These are phyloP conservation scores for Porites evermanni DNA, from an alignment of 92 coral and sea anemone species.

Conservation along the genomic window DNA sequence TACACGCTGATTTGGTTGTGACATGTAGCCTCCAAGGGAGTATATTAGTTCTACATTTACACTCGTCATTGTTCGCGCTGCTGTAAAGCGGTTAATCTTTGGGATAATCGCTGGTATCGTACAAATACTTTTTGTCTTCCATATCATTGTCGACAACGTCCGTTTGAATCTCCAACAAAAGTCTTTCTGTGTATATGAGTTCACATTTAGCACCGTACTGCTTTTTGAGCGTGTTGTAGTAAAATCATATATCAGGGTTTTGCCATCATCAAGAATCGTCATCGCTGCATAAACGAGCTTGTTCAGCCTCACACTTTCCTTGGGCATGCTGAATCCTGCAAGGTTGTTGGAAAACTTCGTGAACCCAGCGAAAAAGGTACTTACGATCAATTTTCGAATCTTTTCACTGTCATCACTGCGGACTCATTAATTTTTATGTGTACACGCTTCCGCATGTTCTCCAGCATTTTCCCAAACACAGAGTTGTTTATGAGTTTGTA, in stretches of 20 bases:
- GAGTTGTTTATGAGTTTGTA: slow-evolving; percentile 20
- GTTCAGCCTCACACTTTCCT: slow-evolving; percentile 19
- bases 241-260: slow-evolving; percentile 38
- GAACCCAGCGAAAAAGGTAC: slow-evolving; percentile 4
- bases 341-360: slow-evolving; percentile 18
- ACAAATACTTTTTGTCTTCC: background rate
- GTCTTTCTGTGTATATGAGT: slow-evolving; percentile 58
- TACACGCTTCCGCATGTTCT: slow-evolving; percentile 14
- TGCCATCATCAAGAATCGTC: slow-evolving; percentile 31
- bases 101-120: slow-evolving; percentile 55
- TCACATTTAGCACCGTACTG: slow-evolving; percentile 26
- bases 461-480: slow-evolving; percentile 31
- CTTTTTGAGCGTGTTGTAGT: too few relatives aligned
- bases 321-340: slow-evolving; percentile 8
- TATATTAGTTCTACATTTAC: too few relatives aligned
- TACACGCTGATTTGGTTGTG: too few relatives aligned
- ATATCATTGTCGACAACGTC: slow-evolving; percentile 37
- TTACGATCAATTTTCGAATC: slow-evolving; percentile 25
- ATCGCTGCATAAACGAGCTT: slow-evolving; percentile 39
- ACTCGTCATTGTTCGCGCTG: slow-evolving; percentile 15
- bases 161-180: slow-evolving; percentile 32
- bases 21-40: too few relatives aligned
- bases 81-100: slow-evolving; percentile 31
- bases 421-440: slow-evolving; percentile 10
- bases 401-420: slow-evolving; percentile 21